phyloP scores from a whole-genome alignment of 2,888 invertebrate species.

The Neoitamus cyanurus region DNA sequence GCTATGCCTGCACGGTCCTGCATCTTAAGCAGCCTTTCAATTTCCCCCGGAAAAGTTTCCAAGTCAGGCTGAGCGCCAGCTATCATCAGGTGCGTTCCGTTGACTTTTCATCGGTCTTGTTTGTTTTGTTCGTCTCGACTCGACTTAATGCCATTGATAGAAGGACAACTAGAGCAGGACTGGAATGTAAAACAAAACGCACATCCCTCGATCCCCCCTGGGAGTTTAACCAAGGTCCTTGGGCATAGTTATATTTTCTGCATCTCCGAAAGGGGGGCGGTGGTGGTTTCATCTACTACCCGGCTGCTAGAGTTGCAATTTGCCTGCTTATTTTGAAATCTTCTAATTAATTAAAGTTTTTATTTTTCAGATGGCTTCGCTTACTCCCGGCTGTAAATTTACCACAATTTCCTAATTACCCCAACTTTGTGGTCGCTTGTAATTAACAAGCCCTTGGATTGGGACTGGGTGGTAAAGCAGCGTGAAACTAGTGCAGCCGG shows the following conservation, averaged over 20 bases:
- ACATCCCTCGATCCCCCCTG: neutral
- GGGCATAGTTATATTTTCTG: neutral
- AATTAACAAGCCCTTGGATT: neutral
- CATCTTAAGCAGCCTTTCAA: slow-evolving; percentile 38
- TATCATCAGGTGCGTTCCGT: slow-evolving; percentile 40
- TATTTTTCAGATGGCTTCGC: slow-evolving; percentile 1
- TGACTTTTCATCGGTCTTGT: slow-evolving; percentile 11
- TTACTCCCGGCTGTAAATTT: neutral
- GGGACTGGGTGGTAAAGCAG: neutral
- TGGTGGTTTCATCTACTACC: neutral
- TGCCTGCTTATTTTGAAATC: neutral
- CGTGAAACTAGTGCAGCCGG: neutral
- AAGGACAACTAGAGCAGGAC: neutral
- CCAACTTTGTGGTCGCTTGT: neutral
- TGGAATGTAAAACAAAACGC: neutral
- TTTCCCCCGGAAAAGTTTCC: neutral
- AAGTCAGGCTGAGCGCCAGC: neutral
- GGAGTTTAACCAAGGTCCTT: neutral
- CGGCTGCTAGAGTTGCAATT: neutral
- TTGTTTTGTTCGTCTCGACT: neutral
- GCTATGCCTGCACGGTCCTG: slow-evolving; percentile 15
- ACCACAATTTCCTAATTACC: slow-evolving; percentile 23
- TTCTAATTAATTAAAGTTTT: slow-evolving; percentile 22
- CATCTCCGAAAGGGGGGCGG: neutral
- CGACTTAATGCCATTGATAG: slow-evolving; percentile 15